A percentile compares a stretch with the other conserved stretches of the same genome.
Conservation (phyloP, 2,797 vertebrate genomes). For the Tragopan temminckii region DNA sequence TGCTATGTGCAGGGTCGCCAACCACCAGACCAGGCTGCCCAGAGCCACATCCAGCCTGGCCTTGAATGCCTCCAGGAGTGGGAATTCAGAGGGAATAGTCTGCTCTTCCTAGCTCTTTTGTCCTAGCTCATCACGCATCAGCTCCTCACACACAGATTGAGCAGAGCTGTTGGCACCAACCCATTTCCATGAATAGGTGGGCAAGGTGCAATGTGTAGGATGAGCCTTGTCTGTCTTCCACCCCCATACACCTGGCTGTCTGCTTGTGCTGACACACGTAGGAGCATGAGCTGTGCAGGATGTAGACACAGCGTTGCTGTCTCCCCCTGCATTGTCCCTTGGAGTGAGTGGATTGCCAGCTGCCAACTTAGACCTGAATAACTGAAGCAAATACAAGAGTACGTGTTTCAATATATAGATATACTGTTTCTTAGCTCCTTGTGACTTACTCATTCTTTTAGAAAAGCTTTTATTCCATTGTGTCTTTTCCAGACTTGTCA, state of each 20-base stretch:
- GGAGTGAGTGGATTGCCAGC: not conserved
- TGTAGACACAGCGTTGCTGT: not conserved
- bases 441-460: not conserved
- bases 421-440: not conserved
- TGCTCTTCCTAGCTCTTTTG: not conserved
- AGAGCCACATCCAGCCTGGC: too few species aligned
- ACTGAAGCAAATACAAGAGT: constrained; percentile 4
- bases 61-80: too few species aligned
- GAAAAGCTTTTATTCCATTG: constrained; percentile 17
- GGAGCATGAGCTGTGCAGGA: not conserved
- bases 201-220: constrained; percentile 25
- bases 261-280: not conserved
- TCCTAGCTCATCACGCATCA: not conserved
- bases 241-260: constrained; percentile 12
- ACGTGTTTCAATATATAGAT: not conserved
- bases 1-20: too few species aligned
- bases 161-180: not conserved
- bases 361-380: not conserved
- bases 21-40: too few species aligned
- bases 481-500: not conserved
- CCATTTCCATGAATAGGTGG: constrained; percentile 5
- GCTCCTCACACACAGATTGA: not conserved
- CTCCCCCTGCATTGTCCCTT: not conserved
- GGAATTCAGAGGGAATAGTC: not conserved
- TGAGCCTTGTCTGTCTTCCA: constrained; percentile 18